These are phyloP conservation scores for Upupa epops DNA, from an alignment of 2,113 vertebrate genomes.

Conservation along the genomic window DNA sequence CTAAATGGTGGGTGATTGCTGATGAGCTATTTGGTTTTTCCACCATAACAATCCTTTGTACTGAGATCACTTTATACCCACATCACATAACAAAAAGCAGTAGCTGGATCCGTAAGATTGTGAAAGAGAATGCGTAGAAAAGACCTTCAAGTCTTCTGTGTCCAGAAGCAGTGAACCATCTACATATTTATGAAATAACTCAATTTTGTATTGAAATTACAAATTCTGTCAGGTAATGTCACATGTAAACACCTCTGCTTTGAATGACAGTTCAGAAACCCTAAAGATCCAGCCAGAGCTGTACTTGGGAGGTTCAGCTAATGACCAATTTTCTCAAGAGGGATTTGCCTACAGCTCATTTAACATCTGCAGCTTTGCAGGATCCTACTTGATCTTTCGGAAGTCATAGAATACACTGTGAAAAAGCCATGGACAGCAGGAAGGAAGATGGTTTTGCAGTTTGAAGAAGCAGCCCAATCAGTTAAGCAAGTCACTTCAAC, in stretches of 20 bases:
- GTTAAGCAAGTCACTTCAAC: neutral
- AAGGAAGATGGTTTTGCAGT: neutral
- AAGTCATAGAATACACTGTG: neutral
- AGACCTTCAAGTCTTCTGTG: neutral
- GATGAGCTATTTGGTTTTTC: neutral
- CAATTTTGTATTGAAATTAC: neutral
- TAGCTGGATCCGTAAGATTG: neutral
- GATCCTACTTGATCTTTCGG: neutral
- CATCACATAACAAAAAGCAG: accelerated
- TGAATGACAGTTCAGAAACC: neutral
- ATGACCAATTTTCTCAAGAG: neutral
- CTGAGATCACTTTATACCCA: neutral
- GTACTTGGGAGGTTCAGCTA: neutral
- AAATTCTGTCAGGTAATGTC: neutral
- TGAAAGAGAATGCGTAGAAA: neutral
- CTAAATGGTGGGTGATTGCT: neutral
- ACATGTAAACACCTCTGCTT: neutral
- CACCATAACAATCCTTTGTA: neutral
- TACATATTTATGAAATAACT: neutral
- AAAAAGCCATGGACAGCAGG: neutral
- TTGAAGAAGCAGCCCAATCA: neutral
- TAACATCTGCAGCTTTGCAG: neutral
- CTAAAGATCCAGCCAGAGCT: neutral
- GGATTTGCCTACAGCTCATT: neutral
- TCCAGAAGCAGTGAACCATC: neutral